Conservation (phyloP, 2,888 invertebrate genomes). For the Drosophila atripex region DNA sequence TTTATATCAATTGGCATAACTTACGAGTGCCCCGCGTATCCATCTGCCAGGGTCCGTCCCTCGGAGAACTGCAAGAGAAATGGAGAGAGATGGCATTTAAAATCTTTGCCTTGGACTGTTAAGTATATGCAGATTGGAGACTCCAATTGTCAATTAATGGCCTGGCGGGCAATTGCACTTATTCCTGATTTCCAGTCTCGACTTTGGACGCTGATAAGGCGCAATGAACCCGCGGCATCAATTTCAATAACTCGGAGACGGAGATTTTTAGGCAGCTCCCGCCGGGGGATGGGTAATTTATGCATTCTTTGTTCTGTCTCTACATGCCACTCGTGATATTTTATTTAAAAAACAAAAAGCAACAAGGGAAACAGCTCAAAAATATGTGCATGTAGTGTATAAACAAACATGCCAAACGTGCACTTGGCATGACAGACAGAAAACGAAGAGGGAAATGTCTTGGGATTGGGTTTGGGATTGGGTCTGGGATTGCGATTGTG, state of each 20-base stretch:
- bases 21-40: constrained; percentile 56
- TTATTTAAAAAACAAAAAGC: constrained; percentile 48
- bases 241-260: constrained; percentile 51
- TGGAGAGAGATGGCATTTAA: constrained; percentile 14
- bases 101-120: constrained; percentile 19
- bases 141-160: constrained; percentile 31
- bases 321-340: constrained; percentile 53
- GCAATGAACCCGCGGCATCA: constrained; percentile 55
- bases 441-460: constrained; percentile 18
- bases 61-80: constrained; percentile 49
- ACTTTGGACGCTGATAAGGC: constrained; percentile 37
- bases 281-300: constrained; percentile 55
- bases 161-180: constrained; percentile 21
- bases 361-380: constrained; percentile 31
- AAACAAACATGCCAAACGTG: constrained; percentile 30
- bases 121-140: constrained; percentile 6
- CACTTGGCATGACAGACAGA: constrained; percentile 31
- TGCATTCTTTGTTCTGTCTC: constrained; percentile 66
- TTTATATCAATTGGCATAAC: constrained; percentile 35
- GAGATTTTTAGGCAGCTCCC: constrained; percentile 48
- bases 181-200: constrained; percentile 25
- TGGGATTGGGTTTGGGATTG: constrained; percentile 22
- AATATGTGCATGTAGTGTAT: constrained; percentile 28
- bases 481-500: constrained; percentile 17
- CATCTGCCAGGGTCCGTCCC: constrained; percentile 34